phyloP scores from a whole-genome alignment of 2,797 vertebrate genomes.

The Cuculus canorus region DNA sequence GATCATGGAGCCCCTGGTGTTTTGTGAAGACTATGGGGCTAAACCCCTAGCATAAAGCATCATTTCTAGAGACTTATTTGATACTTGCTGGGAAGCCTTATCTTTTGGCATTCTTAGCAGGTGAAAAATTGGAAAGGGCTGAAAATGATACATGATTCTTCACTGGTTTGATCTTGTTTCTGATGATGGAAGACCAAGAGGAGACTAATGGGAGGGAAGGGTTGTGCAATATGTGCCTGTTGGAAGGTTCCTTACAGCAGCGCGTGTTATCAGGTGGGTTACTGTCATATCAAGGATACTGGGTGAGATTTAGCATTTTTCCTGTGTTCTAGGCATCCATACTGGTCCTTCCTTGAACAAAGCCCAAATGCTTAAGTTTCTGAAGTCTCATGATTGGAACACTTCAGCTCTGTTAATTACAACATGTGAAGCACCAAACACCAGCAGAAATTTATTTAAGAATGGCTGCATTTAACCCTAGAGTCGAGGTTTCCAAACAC shows the following conservation, averaged over 20 bases:
- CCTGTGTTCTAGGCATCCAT: background rate
- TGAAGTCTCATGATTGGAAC: background rate
- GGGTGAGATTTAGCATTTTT: background rate
- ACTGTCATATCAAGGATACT: background rate
- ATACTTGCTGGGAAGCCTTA: background rate
- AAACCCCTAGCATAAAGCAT: background rate
- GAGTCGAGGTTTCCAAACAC: background rate
- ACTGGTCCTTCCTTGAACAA: background rate
- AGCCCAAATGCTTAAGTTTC: background rate
- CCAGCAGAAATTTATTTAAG: background rate
- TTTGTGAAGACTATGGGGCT: accelerated
- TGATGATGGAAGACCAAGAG: background rate
- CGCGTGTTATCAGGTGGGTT: background rate
- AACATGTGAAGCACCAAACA: background rate
- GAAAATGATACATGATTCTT: background rate
- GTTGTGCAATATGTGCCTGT: background rate
- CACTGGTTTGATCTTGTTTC: background rate
- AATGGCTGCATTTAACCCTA: background rate
- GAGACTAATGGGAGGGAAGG: background rate
- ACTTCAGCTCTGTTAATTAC: background rate
- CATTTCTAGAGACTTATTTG: background rate
- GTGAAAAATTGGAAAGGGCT: background rate
- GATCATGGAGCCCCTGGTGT: accelerated
- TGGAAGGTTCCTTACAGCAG: background rate
- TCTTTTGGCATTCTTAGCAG: background rate